Conservation (phyloP, 2,888 invertebrate species). For the Hemistola chrysoprasaria region DNA sequence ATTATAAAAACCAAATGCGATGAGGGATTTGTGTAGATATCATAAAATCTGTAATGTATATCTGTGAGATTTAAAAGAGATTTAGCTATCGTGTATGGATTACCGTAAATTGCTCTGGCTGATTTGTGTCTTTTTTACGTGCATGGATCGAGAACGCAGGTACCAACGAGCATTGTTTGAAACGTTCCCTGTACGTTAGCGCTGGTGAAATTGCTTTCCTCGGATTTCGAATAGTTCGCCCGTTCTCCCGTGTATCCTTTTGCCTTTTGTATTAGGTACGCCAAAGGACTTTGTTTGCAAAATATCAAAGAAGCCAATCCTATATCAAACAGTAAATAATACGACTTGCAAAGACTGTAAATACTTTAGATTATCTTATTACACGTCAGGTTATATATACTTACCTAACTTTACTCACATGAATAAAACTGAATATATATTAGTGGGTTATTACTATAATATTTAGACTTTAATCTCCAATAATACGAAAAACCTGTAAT, state of each 20-base stretch:
- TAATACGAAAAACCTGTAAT: not conserved
- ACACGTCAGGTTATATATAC: too few species aligned
- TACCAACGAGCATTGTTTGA: constrained; percentile 16
- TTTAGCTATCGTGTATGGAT: constrained; percentile 59
- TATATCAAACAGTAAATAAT: constrained; percentile 18
- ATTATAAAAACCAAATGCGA: constrained; percentile 6
- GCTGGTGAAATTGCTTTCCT: constrained; percentile 24
- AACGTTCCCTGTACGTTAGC: constrained; percentile 20
- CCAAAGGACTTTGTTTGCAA: constrained; percentile 20
- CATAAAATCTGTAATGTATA: constrained; percentile 53
- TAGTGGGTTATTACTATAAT: constrained; percentile 6
- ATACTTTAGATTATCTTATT: constrained; percentile 12
- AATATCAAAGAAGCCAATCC: constrained; percentile 25
- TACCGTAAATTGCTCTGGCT: constrained; percentile 52
- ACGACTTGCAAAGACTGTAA: constrained; percentile 14
- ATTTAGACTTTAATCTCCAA: constrained; percentile 6
- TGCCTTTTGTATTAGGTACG: constrained; percentile 18
- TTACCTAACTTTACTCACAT: constrained; percentile 3
- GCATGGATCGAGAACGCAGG: constrained; percentile 22
- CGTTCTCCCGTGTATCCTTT: constrained; percentile 17
- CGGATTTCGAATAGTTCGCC: constrained; percentile 21
- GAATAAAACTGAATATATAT: constrained; percentile 11
- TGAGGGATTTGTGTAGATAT: constrained; percentile 32
- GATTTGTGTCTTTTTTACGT: constrained; percentile 54
- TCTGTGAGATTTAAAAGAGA: constrained; percentile 46